These are phyloP conservation scores for Trigoniulus corallinus DNA, from an alignment of 1,140 invertebrate species.

Conservation along the genomic window DNA sequence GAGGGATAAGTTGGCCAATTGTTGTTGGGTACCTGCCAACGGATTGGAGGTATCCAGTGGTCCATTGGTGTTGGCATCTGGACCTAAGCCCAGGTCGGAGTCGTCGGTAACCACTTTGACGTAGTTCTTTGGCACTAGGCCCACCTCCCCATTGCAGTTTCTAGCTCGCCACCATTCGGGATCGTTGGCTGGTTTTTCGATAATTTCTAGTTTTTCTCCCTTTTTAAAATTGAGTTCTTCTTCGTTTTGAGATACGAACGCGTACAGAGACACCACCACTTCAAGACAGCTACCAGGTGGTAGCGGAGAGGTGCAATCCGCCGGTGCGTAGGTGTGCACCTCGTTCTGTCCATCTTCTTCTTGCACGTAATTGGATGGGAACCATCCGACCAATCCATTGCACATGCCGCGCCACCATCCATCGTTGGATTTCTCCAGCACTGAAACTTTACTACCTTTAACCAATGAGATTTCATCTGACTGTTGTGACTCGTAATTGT, in stretches of 20 bases:
- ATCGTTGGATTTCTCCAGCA: conserved; percentile 96
- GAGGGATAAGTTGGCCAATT: conserved; percentile 12
- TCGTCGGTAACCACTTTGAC: conserved; percentile 45
- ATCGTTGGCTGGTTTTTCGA: conserved; percentile 86
- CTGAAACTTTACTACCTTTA: conserved; percentile 67
- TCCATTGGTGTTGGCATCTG: background rate
- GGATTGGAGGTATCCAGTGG: background rate
- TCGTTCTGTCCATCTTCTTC: conserved; percentile 70
- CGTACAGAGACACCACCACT: conserved; percentile 84
- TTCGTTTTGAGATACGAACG: conserved; percentile 74
- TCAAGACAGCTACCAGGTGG: conserved; percentile 61
- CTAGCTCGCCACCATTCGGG: conserved; percentile 96
- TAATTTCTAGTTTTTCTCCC: conserved; percentile 81
- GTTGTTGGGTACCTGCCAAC: background rate
- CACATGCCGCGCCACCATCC: conserved; percentile 98
- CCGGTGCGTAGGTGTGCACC: conserved; percentile 71
- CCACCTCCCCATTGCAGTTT: conserved; percentile 73
- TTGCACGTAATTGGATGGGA: conserved; percentile 95
- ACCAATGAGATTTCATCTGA: conserved; percentile 86
- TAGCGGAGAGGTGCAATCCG: background rate
- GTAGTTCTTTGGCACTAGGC: conserved; percentile 92
- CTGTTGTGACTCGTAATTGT: conserved; percentile 94
- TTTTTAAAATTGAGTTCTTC: conserved; percentile 95
- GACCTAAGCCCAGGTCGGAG: background rate
- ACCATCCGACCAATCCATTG: conserved; percentile 69